Evolutionary conservation across 2,113 vertebrate species (phyloP), one percentile per base, ranked within the genome.

Genomic region (Hemiprocne comata): DNA sequence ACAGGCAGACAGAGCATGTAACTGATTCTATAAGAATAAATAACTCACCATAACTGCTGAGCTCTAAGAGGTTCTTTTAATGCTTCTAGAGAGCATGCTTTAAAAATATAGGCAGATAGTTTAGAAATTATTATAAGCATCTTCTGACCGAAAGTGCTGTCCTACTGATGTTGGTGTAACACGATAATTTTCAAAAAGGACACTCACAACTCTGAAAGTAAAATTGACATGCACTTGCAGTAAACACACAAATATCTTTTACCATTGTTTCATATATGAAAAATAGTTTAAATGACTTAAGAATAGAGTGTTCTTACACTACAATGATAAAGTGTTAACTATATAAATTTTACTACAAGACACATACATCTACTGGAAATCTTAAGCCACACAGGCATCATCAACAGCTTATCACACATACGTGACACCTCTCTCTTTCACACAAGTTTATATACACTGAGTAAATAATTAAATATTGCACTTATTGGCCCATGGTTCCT

Each of bases 381-480:
- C 93, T 93, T 97, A 96, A 97, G 95, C 94, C 96, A 98, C 85
- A 75, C 95, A 97, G 82, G 85, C 95, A 95, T 93, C 76, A 90
- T 94, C 94, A 95, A 95, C 94, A 94, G 66, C 89, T 95, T 93
- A 85, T 84, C 96, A 97, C 85, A 87, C 96, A 96, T 71, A 97
- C 94, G 90, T 87, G 78, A 93, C 67, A 81, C 74, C 78, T 97
- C 97, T 96, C 95, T 85, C 94, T 97, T 98, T 97, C 98, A 97
- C 97, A 98, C 98, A 97, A 97, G 94, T 98, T 98, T 99, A 99
- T 99, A 98, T 99, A 99, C 99, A 99, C 96, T 98, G 97, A 98
- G 98, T 98, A 98, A 98, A 98, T 99, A 97, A 98, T 98, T 98
- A 99, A 99, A 99, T 99, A 99, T 99, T 99, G 99, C 99, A 99